Evolutionary conservation across 2,797 vertebrate species (phyloP).

Genomic region (Lophura swinhoii): DNA sequence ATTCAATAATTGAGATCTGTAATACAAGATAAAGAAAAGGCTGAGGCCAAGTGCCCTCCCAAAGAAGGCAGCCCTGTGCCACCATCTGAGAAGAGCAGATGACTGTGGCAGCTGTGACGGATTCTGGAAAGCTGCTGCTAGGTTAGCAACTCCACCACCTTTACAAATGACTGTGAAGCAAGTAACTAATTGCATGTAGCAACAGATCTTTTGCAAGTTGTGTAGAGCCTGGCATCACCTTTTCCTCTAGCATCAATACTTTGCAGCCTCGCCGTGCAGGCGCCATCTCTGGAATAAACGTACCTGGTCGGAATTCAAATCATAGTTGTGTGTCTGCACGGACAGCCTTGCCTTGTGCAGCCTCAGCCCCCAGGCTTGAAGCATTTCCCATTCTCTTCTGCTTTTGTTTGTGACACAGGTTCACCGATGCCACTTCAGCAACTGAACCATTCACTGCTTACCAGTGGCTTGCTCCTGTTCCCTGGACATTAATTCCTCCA

Average conservation of each 20-base stretch:
- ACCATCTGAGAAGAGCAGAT: not conserved
- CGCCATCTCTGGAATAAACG: not conserved
- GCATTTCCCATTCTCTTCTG: not conserved
- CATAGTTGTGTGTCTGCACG: not conserved
- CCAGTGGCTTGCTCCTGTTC: not conserved
- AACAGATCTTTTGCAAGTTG: slow-evolving; percentile 25
- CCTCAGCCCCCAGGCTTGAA: not conserved
- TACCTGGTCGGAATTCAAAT: not conserved
- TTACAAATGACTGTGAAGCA: not conserved
- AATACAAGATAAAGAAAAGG: not conserved
- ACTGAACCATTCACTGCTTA: not conserved
- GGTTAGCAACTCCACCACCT: not conserved
- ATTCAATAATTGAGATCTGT: not conserved
- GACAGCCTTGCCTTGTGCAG: not conserved
- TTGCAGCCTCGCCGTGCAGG: not conserved
- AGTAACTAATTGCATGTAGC: not conserved
- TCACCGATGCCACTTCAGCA: not conserved
- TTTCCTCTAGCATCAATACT: not conserved
- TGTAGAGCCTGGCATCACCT: not conserved
- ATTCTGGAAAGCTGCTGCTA: not conserved
- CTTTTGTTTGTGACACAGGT: not conserved
- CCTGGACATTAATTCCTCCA: not conserved
- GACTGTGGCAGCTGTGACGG: not conserved
- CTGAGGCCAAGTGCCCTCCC: not conserved
- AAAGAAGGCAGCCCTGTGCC: not conserved